Conservation (phyloP, 1,140 invertebrate species). For the Penaeus vannamei region DNA sequence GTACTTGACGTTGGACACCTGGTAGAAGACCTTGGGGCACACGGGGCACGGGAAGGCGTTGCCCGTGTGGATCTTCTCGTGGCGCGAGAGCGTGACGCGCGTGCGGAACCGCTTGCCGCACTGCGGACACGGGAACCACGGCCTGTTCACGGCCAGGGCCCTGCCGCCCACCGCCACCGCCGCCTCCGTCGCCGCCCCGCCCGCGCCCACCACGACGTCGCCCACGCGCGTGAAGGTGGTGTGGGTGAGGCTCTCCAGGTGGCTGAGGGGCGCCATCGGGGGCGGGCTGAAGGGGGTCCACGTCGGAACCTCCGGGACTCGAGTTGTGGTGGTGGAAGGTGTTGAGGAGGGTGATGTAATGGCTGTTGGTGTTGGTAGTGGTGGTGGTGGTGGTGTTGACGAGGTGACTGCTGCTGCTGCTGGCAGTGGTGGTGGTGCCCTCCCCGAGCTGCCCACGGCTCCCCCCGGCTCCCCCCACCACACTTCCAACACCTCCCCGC, state of each 20-base stretch:
- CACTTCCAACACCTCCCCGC: conserved; percentile 50
- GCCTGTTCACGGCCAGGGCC: neutral
- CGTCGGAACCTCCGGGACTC: neutral
- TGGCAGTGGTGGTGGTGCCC: conserved; percentile 43
- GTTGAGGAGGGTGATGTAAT: neutral
- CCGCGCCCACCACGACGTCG: neutral
- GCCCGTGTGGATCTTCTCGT: conserved; percentile 62
- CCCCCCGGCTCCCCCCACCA: conserved; percentile 47
- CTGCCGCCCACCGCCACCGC: neutral
- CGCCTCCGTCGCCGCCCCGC: neutral
- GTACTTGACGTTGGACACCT: conserved; percentile 63
- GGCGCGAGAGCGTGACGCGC: conserved; percentile 55
- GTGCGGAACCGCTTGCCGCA: conserved; percentile 59
- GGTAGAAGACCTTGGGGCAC: conserved; percentile 62
- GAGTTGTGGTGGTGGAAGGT: conserved; percentile 3
- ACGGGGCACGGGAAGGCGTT: conserved; percentile 59
- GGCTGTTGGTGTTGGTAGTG: neutral
- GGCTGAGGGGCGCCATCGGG: conserved; percentile 36
- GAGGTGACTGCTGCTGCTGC: neutral
- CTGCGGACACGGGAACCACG: conserved; percentile 55
- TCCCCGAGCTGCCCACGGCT: neutral
- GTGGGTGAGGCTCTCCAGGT: conserved; percentile 49
- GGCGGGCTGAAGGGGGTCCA: conserved; percentile 28
- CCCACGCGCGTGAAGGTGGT: conserved; percentile 34
- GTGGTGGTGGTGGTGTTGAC: conserved; percentile 39